Evolutionary conservation across 2,888 invertebrate species (phyloP).

Genomic region (Chesias legatella): DNA sequence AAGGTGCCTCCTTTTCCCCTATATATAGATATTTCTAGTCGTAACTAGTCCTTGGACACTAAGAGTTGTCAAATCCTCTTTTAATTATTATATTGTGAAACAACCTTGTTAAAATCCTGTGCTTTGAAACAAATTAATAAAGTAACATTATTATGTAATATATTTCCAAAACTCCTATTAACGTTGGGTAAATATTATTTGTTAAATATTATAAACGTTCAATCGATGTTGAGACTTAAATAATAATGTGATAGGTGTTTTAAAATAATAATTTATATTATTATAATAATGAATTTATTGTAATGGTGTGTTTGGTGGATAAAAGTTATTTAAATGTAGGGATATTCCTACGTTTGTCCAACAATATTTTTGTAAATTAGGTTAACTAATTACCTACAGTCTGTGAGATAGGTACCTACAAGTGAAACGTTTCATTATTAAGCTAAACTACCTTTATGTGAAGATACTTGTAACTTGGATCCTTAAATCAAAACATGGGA

Average conservation of each 20-base stretch:
- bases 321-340: constrained; percentile 38
- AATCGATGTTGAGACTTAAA: constrained; percentile 61
- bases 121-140: constrained; percentile 3
- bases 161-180: constrained; percentile 13
- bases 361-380: constrained; percentile 55
- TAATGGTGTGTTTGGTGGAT: constrained; percentile 31
- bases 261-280: constrained; percentile 44
- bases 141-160: constrained; percentile 6
- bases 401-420: constrained; percentile 31
- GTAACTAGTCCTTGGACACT: too few relatives aligned
- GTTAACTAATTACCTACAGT: too few relatives aligned
- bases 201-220: constrained; percentile 44
- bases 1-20: too few relatives aligned
- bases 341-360: constrained; percentile 51
- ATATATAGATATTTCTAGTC: too few relatives aligned
- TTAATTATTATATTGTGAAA: too few relatives aligned
- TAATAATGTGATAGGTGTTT: constrained; percentile 63
- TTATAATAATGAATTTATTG: constrained; percentile 40
- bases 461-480: constrained; percentile 29
- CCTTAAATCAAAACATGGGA: neutral
- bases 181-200: constrained; percentile 31
- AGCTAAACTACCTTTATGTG: constrained; percentile 3
- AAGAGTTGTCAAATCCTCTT: too few relatives aligned
- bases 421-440: constrained; percentile 12
- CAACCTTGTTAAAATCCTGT: too few relatives aligned